Conservation (phyloP, 2,797 vertebrate genomes). For the Enteromius trimaculatus region DNA sequence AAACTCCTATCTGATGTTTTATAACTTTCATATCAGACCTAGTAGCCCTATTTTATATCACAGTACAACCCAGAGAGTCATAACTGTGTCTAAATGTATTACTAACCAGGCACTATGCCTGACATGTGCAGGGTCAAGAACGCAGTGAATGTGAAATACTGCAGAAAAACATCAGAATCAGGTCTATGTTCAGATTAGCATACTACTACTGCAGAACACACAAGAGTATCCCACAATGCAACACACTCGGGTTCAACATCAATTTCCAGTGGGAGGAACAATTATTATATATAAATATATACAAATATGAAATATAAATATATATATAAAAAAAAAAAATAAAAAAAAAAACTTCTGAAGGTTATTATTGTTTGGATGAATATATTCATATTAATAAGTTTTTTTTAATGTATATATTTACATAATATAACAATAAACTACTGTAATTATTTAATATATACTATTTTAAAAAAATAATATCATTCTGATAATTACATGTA, state of each 20-base stretch:
- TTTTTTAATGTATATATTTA: too few species aligned
- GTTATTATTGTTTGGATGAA: too few species aligned
- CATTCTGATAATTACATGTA: neutral
- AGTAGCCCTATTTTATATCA: neutral
- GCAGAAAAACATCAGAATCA: neutral
- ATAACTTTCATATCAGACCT: conserved; percentile 3
- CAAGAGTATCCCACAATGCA: neutral
- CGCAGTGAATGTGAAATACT: neutral
- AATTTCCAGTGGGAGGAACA: too few species aligned
- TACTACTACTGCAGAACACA: neutral
- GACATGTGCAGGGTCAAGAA: neutral
- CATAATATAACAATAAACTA: too few species aligned
- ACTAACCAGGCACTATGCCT: conserved; percentile 1
- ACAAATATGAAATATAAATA: too few species aligned
- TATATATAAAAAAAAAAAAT: too few species aligned
- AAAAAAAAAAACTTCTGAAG: too few species aligned
- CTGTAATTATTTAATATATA: neutral
- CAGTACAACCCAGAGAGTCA: conserved; percentile 1
- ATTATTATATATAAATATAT: too few species aligned
- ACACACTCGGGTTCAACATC: too few species aligned
- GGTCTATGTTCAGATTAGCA: neutral
- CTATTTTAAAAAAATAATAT: neutral
- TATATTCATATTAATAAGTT: too few species aligned
- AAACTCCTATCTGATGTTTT: conserved; percentile 15
- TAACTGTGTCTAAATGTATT: conserved; percentile 11